phyloP scores from a whole-genome alignment of 92 coral and sea anemone genomes.

The Heliopora coerulea region DNA sequence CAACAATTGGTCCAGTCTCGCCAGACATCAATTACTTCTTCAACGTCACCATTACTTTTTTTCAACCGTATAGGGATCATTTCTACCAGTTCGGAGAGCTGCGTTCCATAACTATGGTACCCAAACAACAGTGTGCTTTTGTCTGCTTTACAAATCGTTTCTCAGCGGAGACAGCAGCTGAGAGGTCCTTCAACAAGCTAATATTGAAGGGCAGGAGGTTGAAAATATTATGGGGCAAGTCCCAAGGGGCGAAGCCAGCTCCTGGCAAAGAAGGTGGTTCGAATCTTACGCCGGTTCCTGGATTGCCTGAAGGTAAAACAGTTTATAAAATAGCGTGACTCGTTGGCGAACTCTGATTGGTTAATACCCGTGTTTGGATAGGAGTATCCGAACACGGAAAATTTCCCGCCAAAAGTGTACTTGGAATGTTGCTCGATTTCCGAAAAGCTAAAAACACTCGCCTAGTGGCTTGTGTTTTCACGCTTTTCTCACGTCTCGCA shows the following conservation, averaged over 20 bases:
- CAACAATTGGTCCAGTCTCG: too few species aligned
- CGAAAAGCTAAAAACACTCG: too few species aligned
- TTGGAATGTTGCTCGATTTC: too few species aligned
- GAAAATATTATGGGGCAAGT: constrained; percentile 99
- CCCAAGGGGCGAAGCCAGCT: constrained; percentile 88
- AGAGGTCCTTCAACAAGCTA: constrained; percentile 88
- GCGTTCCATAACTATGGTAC: constrained; percentile 98
- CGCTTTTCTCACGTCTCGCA: too few species aligned
- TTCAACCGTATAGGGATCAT: constrained; percentile 65
- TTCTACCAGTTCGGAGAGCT: constrained; percentile 99
- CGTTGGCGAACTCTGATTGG: too few species aligned
- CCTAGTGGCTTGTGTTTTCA: too few species aligned
- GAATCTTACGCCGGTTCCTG: constrained; percentile 87
- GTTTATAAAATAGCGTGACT: too few species aligned
- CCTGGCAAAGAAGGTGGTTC: constrained; percentile 75
- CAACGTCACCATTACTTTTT: too few species aligned
- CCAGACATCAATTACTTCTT: too few species aligned
- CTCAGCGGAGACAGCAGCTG: constrained; percentile 96
- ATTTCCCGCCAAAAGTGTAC: too few species aligned
- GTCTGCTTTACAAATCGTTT: constrained; percentile 87
- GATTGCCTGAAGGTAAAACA: constrained; percentile 89
- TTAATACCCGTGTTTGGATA: too few species aligned
- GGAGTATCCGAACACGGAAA: too few species aligned
- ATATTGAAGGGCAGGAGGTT: constrained; percentile 89
- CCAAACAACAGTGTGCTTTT: constrained; percentile 98